Base-by-base conservation (phyloP, 2,888 invertebrate genomes). In the Agrenia bidenticulata region DNA sequence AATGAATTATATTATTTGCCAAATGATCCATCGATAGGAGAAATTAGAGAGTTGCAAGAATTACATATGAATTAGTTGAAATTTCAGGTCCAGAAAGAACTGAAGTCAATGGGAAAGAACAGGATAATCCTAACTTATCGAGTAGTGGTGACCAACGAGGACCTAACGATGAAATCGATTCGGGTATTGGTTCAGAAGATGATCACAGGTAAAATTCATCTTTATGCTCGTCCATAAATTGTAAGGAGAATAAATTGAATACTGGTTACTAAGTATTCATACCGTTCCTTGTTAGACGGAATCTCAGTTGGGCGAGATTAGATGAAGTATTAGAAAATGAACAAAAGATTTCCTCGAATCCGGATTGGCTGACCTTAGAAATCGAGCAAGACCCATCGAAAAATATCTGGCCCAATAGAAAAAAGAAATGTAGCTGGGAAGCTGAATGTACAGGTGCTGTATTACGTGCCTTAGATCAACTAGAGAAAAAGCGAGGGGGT, bases 391-490 rank as follows among this genome's bases (percentile, higher is more conserved):
- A 70, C 27, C 70, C 70, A 15, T 56, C 62, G 23, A 70, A 64
- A 70, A 64, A 70, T 57, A 70, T 70, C 49, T 70, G 70, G 70
- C 70, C 70, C 26, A 70, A 70, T 55, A 39, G 70, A 9, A 70
- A 70, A 61, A 66, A 67, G 59, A 70, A 70, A 41, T 70, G 70
- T 57, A 70, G 70, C 56, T 70, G 67, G 67, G 70, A 70, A 39
- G 70, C 70, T 1, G 70, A 70, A 54, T 70, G 70, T 41, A 62
- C 66, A 2, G 70, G 68, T 21, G 61, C 68, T 15, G 68, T 68
- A 27, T 57, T 68, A 21, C 21, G 65, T 41, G 70, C 70, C 13
- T 67, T 70, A 63, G 70, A 70, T 42, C 64, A 64, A 27, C 32
- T 70, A 23, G 70, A 70, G 57, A 54, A 62, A 32, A 60, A 62